These are phyloP conservation scores for Eleutherodactylus coqui DNA, from an alignment of 2,797 vertebrate genomes.

Conservation along the genomic window DNA sequence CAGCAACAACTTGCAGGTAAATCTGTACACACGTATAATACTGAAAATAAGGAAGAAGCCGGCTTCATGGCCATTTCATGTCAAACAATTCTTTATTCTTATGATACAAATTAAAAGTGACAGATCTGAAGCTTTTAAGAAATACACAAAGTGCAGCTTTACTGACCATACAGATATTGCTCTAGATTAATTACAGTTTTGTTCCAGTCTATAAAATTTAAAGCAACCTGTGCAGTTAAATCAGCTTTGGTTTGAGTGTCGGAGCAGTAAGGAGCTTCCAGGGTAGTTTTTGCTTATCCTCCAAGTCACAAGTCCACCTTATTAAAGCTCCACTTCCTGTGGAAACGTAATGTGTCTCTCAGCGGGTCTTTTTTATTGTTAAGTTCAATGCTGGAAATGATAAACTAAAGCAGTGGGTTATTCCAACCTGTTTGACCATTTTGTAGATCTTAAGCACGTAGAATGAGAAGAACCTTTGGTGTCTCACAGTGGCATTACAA, in stretches of 20 bases:
- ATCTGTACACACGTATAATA: not conserved
- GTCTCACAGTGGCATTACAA: constrained; percentile 45
- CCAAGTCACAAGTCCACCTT: constrained; percentile 81
- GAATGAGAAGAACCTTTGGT: constrained; percentile 69
- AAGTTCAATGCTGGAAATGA: constrained; percentile 57
- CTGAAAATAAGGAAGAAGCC: not conserved
- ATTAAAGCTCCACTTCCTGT: constrained; percentile 70
- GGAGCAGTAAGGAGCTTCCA: constrained; percentile 85
- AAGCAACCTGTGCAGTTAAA: constrained; percentile 94
- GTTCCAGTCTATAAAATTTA: constrained; percentile 82
- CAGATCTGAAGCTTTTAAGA: constrained; percentile 96
- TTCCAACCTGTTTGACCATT: constrained; percentile 84
- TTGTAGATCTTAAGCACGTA: constrained; percentile 71
- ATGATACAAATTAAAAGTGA: constrained; percentile 99
- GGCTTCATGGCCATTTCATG: constrained; percentile 76
- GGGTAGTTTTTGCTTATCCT: constrained; percentile 76
- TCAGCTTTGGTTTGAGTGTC: constrained; percentile 99
- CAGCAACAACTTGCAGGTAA: not conserved
- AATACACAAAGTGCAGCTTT: constrained; percentile 99
- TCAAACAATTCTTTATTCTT: constrained; percentile 99
- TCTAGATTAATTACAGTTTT: constrained; percentile 97
- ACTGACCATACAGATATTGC: constrained; percentile 99
- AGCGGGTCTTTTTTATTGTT: constrained; percentile 73
- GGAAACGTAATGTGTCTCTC: constrained; percentile 65
- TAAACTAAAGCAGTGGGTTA: constrained; percentile 65